These are phyloP conservation scores for Lanius ludovicianus DNA, from an alignment of 2,113 vertebrate genomes.

Conservation along the genomic window DNA sequence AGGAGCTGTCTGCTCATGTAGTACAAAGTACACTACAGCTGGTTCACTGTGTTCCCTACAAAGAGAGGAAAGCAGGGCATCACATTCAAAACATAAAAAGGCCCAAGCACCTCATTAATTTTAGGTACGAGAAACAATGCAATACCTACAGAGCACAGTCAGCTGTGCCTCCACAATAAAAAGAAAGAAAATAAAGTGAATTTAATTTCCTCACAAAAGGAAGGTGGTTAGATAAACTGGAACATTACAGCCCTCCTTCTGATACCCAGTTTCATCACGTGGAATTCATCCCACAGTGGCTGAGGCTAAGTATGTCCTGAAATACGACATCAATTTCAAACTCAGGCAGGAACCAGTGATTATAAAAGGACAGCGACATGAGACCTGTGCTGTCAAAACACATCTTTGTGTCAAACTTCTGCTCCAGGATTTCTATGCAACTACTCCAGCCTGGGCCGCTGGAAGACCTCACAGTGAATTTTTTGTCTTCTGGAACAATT, in stretches of 20 bases:
- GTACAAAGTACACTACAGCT: slow-evolving; percentile 6
- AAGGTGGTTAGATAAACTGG: background rate
- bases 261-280: background rate
- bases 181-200: background rate
- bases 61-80: background rate
- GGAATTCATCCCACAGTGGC: background rate
- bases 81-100: background rate
- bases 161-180: background rate
- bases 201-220: background rate
- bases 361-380: background rate
- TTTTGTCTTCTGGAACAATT: background rate
- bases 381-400: background rate
- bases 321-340: background rate
- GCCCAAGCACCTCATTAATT: slow-evolving; percentile 14
- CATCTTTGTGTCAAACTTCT: background rate
- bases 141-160: background rate
- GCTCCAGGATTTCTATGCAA: background rate
- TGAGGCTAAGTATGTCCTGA: background rate
- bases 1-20: background rate
- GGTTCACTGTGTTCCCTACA: background rate
- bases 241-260: background rate
- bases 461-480: background rate
- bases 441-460: background rate
- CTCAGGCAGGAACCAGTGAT: background rate
- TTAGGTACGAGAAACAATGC: background rate